Percentiles rank a stretch among this genome's conserved stretches.
phyloP scores from a whole-genome alignment of 2,113 vertebrate species.

The Numenius arquata region DNA sequence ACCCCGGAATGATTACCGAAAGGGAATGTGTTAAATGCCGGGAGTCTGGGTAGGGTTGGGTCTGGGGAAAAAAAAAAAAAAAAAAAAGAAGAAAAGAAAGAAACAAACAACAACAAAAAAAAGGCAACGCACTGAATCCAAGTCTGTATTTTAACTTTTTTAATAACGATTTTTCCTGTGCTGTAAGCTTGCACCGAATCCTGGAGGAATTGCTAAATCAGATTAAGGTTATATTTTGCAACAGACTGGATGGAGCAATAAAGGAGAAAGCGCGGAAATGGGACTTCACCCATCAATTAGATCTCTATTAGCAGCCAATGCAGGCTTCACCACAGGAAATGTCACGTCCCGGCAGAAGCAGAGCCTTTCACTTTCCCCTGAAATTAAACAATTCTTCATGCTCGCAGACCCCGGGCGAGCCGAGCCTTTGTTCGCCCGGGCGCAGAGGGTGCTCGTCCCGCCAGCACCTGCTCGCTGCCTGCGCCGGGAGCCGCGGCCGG shows the following conservation, averaged over 20 bases:
- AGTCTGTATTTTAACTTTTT: constrained; percentile 94
- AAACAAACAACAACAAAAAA: not conserved
- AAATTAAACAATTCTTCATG: constrained; percentile 90
- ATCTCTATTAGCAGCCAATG: constrained; percentile 98
- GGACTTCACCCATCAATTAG: constrained; percentile 99
- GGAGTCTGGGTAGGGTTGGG: not conserved
- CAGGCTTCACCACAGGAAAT: constrained; percentile 96
- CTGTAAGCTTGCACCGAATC: constrained; percentile 91
- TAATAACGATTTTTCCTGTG: constrained; percentile 93
- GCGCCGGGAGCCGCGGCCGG: constrained; percentile 3
- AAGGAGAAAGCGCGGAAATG: constrained; percentile 95
- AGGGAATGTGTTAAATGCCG: constrained; percentile 61
- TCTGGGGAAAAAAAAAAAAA: not conserved
- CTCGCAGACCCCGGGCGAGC: constrained; percentile 75
- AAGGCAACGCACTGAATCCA: constrained; percentile 78
- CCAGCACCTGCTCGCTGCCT: constrained; percentile 71
- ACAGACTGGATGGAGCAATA: constrained; percentile 99
- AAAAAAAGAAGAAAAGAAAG: not conserved
- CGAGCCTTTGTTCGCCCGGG: constrained; percentile 66
- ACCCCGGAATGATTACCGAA: constrained; percentile 27
- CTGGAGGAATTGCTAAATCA: constrained; percentile 96
- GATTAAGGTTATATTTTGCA: constrained; percentile 99
- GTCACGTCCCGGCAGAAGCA: constrained; percentile 79
- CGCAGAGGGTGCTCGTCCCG: constrained; percentile 36
- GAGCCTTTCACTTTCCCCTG: constrained; percentile 63